These are phyloP conservation scores for Melanostigma gelatinosum DNA, from an alignment of 2,113 vertebrate genomes.

Conservation along the genomic window DNA sequence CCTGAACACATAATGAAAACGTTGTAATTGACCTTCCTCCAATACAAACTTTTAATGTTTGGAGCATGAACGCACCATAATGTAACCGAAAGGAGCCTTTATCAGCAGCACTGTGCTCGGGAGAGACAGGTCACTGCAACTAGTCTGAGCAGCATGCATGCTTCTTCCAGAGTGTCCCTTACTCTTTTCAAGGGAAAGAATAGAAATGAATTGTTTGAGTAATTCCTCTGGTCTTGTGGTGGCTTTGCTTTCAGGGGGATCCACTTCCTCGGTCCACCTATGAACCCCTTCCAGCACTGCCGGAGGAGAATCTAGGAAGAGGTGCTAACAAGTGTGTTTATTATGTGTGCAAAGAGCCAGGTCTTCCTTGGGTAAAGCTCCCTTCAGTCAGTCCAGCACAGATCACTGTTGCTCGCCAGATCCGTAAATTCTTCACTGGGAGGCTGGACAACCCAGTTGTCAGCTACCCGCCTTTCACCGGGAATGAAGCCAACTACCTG, in stretches of 20 bases:
- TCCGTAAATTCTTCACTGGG: slow-evolving; percentile 92
- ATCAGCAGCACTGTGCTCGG: too few species aligned
- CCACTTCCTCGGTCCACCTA: slow-evolving; percentile 84
- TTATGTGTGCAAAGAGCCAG: slow-evolving; percentile 93
- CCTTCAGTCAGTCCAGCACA: slow-evolving; percentile 91
- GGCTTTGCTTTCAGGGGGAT: slow-evolving; percentile 66
- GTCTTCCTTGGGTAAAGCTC: slow-evolving; percentile 89
- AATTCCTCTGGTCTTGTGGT: background rate
- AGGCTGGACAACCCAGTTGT: slow-evolving; percentile 85
- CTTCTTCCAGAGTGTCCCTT: background rate
- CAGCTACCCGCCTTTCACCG: slow-evolving; percentile 93
- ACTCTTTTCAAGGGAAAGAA: background rate
- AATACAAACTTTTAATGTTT: too few species aligned
- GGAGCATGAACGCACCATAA: too few species aligned
- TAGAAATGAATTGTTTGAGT: background rate
- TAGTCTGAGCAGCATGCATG: too few species aligned
- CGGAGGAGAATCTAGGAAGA: slow-evolving; percentile 85
- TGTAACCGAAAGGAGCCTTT: too few species aligned
- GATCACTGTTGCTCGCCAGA: slow-evolving; percentile 87
- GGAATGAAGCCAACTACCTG: slow-evolving; percentile 93
- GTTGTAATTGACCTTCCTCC: too few species aligned
- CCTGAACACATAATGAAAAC: too few species aligned
- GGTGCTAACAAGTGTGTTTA: slow-evolving; percentile 93
- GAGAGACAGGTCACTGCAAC: too few species aligned
- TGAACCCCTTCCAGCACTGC: slow-evolving; percentile 84